phyloP scores from a whole-genome alignment of 1,140 invertebrate genomes.

The Teleopsis dalmanni region DNA sequence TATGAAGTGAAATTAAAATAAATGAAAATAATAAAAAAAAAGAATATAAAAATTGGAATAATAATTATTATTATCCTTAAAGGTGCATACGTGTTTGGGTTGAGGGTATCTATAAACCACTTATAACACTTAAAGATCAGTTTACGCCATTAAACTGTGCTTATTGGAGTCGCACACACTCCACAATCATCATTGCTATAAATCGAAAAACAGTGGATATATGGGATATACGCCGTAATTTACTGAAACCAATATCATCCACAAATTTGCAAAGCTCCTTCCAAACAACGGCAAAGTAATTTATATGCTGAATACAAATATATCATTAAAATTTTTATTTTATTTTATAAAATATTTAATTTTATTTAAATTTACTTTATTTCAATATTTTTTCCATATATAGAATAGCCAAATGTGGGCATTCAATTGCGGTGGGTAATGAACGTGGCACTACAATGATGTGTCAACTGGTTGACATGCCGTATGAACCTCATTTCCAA shows the following conservation, averaged over 20 bases:
- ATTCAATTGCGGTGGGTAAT: conserved; percentile 60
- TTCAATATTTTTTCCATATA: not conserved
- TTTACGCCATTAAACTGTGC: conserved; percentile 57
- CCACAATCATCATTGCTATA: conserved; percentile 69
- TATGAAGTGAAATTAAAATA: no score
- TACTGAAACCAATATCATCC: conserved; percentile 54
- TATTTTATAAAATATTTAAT: no score
- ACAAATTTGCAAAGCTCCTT: conserved; percentile 34
- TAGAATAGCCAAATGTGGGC: conserved; percentile 56
- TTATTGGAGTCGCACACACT: conserved; percentile 73
- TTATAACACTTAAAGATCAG: conserved; percentile 52
- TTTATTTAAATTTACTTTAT: not conserved
- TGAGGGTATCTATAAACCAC: conserved; percentile 56
- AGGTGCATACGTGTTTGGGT: conserved; percentile 66
- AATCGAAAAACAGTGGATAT: conserved; percentile 60
- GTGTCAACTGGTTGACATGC: conserved; percentile 59
- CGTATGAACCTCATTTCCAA: conserved; percentile 59
- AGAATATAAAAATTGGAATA: not conserved
- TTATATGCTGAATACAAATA: not conserved
- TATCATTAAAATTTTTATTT: no score
- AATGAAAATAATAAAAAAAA: no score
- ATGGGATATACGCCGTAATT: conserved; percentile 64
- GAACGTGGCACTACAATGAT: conserved; percentile 55
- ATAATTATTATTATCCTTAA: not conserved
- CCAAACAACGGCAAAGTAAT: conserved; percentile 19